These are phyloP conservation scores for Ooceraea biroi DNA, from an alignment of 1,140 invertebrate genomes.

Conservation along the genomic window DNA sequence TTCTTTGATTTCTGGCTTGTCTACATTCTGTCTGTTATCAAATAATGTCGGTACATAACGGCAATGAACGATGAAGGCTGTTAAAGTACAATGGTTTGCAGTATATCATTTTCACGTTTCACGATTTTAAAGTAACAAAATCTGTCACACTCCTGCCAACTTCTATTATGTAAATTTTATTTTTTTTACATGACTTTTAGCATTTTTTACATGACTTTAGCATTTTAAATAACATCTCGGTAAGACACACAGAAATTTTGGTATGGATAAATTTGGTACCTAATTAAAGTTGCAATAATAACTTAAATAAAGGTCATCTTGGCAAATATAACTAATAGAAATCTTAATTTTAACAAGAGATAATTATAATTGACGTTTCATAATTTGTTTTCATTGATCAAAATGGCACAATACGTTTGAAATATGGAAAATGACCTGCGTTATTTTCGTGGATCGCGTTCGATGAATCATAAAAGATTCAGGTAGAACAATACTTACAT, in stretches of 20 bases:
- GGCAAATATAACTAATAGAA: no score
- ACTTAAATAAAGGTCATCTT: no score
- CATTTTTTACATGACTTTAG: no score
- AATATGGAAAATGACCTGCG: background rate
- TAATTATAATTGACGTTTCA: no score
- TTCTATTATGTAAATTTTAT: no score
- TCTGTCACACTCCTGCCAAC: background rate
- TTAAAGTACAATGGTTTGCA: background rate
- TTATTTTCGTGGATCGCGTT: background rate
- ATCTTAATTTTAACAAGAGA: no score
- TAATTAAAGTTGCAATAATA: no score
- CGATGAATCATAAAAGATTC: conserved; percentile 40
- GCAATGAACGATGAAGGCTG: background rate
- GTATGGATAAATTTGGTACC: no score
- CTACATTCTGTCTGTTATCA: background rate
- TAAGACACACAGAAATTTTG: no score
- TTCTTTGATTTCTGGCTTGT: background rate
- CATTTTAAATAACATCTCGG: background rate
- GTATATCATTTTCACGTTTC: background rate
- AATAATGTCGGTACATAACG: background rate
- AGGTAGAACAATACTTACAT: conserved; percentile 17
- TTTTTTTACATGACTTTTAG: no score
- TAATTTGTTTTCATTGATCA: background rate
- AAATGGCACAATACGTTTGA: background rate
- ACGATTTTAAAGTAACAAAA: background rate